Conservation (phyloP, 2,113 vertebrate genomes). For the Sinosuthora webbiana region DNA sequence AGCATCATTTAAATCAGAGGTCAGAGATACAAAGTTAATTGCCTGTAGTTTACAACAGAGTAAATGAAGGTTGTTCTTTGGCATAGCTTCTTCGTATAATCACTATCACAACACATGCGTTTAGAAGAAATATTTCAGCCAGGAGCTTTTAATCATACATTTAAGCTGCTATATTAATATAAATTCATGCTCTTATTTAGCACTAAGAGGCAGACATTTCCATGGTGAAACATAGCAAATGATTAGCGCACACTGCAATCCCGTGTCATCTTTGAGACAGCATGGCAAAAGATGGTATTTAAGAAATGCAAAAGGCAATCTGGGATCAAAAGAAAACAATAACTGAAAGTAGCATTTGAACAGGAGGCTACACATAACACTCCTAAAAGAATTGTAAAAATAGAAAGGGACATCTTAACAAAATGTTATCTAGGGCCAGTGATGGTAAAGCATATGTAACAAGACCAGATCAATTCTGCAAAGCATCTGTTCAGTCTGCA, state of each 20-base stretch:
- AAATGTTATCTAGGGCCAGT: not conserved
- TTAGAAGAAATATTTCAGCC: not conserved
- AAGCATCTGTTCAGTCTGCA: not conserved
- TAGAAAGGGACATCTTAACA: not conserved
- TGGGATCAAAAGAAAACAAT: not conserved
- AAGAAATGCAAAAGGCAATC: not conserved
- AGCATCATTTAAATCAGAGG: constrained; percentile 49
- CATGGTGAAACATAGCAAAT: not conserved
- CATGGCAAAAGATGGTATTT: not conserved
- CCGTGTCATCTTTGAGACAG: not conserved
- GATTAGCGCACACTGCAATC: not conserved
- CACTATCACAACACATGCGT: not conserved
- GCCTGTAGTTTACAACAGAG: constrained; percentile 16
- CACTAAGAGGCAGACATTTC: not conserved
- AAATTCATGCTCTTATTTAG: not conserved
- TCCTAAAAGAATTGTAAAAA: not conserved
- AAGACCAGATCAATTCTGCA: not conserved
- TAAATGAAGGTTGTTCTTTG: constrained; percentile 32
- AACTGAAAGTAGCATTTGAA: not conserved
- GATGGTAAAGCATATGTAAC: not conserved
- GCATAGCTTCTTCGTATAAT: not conserved
- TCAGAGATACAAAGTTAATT: constrained; percentile 52
- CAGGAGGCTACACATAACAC: not conserved
- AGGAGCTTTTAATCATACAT: not conserved
- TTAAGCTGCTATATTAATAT: not conserved